Percentiles rank a stretch among this genome's conserved stretches.
Conservation (phyloP, 1,140 invertebrate genomes). For the Rhopalosiphum padi region DNA sequence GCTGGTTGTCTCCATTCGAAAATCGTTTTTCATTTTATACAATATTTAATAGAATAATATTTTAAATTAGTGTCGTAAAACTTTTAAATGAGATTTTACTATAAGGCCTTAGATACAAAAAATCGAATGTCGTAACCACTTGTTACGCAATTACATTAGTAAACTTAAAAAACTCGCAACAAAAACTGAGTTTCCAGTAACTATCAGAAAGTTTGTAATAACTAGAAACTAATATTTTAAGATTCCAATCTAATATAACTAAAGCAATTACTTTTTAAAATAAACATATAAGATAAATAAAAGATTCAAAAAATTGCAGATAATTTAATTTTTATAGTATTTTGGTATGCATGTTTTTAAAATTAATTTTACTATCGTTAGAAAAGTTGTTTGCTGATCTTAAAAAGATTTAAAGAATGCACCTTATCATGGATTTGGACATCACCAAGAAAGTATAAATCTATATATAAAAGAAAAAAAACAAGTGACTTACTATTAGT, state of each 20-base stretch:
- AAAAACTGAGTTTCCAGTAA: neutral
- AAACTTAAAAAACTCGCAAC: neutral
- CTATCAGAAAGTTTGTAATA: neutral
- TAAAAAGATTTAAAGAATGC: neutral
- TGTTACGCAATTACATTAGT: neutral
- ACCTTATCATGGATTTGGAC: neutral
- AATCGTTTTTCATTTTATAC: too few relatives aligned
- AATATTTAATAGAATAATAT: too few relatives aligned
- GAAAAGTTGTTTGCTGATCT: neutral
- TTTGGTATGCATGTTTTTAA: too few relatives aligned
- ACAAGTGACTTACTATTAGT: too few relatives aligned
- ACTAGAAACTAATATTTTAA: constrained; percentile 8
- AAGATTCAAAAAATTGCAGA: neutral
- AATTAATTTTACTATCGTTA: too few relatives aligned
- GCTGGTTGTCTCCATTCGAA: too few relatives aligned
- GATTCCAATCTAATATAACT: neutral
- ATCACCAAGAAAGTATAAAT: neutral
- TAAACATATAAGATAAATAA: neutral
- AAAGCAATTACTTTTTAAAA: constrained; percentile 20
- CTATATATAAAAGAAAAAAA: too few relatives aligned
- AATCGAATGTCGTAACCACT: too few relatives aligned
- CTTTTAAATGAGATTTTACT: too few relatives aligned
- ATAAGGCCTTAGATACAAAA: too few relatives aligned
- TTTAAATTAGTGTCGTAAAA: too few relatives aligned
- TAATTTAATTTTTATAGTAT: neutral